A percentile compares a stretch with the other conserved stretches of the same genome.
phyloP scores from a whole-genome alignment of 1,140 invertebrate species.

The Pomacea maculata region DNA sequence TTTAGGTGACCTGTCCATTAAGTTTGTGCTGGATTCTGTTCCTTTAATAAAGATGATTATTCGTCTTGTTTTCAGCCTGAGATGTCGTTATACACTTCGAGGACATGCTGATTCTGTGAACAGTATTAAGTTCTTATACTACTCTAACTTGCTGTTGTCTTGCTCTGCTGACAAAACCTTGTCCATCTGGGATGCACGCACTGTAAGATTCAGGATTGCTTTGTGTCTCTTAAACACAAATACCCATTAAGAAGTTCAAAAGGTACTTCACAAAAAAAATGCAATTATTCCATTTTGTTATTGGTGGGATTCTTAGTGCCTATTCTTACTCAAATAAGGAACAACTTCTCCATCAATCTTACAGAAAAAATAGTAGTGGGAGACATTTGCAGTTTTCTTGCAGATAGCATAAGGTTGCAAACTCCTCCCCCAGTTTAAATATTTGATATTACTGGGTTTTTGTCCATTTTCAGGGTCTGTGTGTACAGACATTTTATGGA shows the following conservation, averaged over 20 bases:
- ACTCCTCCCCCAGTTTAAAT: too few species aligned
- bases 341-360: too few species aligned
- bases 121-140: constrained; percentile 63
- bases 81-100: constrained; percentile 63
- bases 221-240: not conserved
- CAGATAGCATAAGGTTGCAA: too few species aligned
- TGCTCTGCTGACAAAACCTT: constrained; percentile 66
- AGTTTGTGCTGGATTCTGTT: not conserved
- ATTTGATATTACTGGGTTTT: too few species aligned
- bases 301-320: too few species aligned
- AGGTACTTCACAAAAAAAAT: too few species aligned
- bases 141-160: constrained; percentile 63
- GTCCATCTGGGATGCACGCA: constrained; percentile 66
- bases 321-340: too few species aligned
- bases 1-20: not conserved
- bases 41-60: not conserved
- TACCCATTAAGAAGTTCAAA: not conserved
- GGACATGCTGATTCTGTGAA: constrained; percentile 66
- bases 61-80: constrained; percentile 40
- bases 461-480: constrained; percentile 56
- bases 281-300: too few species aligned
- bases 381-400: too few species aligned
- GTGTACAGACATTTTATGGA: constrained; percentile 66
- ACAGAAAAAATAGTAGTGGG: too few species aligned
- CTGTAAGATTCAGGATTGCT: constrained; percentile 39